Conservation (phyloP, 2,797 vertebrate species). For the Sebastes oblongus region DNA sequence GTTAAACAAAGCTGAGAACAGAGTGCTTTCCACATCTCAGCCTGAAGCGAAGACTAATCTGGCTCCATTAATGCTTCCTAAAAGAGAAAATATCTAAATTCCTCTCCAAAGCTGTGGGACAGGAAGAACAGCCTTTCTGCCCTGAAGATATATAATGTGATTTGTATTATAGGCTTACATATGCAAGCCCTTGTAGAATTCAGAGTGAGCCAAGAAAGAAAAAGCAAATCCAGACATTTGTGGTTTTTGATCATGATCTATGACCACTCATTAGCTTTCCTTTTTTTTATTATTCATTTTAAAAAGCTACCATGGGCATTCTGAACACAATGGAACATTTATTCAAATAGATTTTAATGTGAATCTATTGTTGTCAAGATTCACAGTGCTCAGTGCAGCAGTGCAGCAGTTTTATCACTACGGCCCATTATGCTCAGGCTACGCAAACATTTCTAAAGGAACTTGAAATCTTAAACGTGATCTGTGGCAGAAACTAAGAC, state of each 20-base stretch:
- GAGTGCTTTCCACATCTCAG: constrained; percentile 56
- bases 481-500: constrained; percentile 5
- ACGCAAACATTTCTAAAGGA: background rate
- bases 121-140: constrained; percentile 44
- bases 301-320: background rate
- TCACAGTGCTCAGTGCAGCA: background rate
- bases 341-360: background rate
- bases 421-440: background rate
- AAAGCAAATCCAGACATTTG: background rate
- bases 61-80: constrained; percentile 64
- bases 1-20: constrained; percentile 73
- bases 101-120: constrained; percentile 39
- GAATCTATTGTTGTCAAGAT: background rate
- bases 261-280: constrained; percentile 2
- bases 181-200: constrained; percentile 11
- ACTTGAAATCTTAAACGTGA: background rate
- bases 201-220: constrained; percentile 9
- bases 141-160: constrained; percentile 50
- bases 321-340: background rate
- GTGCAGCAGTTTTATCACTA: background rate
- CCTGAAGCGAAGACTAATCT: constrained; percentile 70
- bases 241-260: constrained; percentile 12
- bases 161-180: constrained; percentile 47
- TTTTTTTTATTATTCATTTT: background rate
- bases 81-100: constrained; percentile 58